phyloP scores from a whole-genome alignment of 2,797 vertebrate genomes.

The Sebastes minor region DNA sequence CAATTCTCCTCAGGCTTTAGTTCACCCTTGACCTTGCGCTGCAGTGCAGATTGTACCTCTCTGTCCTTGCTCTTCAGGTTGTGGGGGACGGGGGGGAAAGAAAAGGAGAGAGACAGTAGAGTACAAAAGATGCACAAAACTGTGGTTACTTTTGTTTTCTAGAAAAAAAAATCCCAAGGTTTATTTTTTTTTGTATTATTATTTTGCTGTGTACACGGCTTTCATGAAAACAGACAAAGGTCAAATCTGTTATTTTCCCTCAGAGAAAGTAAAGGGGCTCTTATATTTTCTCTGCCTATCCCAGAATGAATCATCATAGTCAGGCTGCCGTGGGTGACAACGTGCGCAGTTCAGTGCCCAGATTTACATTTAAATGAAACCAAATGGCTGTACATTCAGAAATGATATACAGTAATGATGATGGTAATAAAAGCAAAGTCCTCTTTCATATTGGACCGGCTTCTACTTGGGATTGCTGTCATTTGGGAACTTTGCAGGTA shows the following conservation, averaged over 20 bases:
- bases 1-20: constrained; percentile 7
- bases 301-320: constrained; percentile 78
- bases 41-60: constrained; percentile 1
- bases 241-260: constrained; percentile 75
- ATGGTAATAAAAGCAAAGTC: constrained; percentile 79
- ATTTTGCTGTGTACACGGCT: constrained; percentile 43
- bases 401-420: constrained; percentile 82
- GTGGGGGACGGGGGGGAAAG: background rate
- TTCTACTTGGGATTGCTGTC: constrained; percentile 60
- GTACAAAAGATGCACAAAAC: constrained; percentile 19
- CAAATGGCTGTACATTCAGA: constrained; percentile 81
- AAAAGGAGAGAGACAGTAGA: background rate
- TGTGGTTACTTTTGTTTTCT: constrained; percentile 18
- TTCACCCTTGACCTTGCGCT: constrained; percentile 27
- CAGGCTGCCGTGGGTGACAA: constrained; percentile 65
- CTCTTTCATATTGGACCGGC: constrained; percentile 63
- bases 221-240: constrained; percentile 68
- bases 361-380: constrained; percentile 89
- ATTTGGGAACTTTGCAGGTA: constrained; percentile 61
- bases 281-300: constrained; percentile 61
- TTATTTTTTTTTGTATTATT: constrained; percentile 21
- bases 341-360: constrained; percentile 70
- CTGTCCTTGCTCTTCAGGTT: constrained; percentile 7
- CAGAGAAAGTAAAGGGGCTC: constrained; percentile 63
- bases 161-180: constrained; percentile 22